Evolutionary conservation across 2,113 vertebrate genomes (phyloP).

Genomic region (Scatophagus argus): DNA sequence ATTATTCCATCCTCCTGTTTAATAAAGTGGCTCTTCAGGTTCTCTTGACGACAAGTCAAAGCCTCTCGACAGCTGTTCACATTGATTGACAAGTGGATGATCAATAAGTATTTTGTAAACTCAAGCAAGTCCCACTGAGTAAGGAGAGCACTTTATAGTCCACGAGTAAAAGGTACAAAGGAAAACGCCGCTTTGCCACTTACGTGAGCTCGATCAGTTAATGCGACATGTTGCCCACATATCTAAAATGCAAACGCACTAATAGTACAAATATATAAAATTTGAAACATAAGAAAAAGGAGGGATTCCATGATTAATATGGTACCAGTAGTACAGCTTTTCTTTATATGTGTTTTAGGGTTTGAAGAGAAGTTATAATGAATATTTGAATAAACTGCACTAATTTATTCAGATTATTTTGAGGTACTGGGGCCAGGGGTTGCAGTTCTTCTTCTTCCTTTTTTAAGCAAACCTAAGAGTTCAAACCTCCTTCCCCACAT

Average conservation of each 20-base stretch:
- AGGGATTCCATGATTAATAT: too few relatives aligned
- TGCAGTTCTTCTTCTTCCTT: too few relatives aligned
- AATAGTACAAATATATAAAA: too few relatives aligned
- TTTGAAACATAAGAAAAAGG: too few relatives aligned
- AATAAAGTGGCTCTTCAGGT: constrained; percentile 22
- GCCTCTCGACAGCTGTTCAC: constrained; percentile 42
- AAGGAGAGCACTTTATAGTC: constrained; percentile 8
- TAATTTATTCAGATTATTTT: too few relatives aligned
- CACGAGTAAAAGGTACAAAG: neutral
- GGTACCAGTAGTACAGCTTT: too few relatives aligned
- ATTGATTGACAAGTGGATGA: constrained; percentile 53
- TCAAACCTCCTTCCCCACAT: neutral
- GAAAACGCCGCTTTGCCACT: neutral
- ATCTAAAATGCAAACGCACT: too few relatives aligned
- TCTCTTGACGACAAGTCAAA: constrained; percentile 18
- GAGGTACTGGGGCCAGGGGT: too few relatives aligned
- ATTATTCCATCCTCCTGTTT: constrained; percentile 38
- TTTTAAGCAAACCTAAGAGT: neutral
- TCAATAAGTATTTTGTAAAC: constrained; percentile 41
- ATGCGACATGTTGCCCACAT: neutral
- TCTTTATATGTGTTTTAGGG: too few relatives aligned
- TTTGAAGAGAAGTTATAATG: too few relatives aligned
- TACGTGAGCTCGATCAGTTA: constrained; percentile 4
- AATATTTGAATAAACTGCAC: too few relatives aligned
- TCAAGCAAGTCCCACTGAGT: constrained; percentile 30